Evolutionary conservation across 2,888 invertebrate species (phyloP).

Genomic region (Lycocerus yunnanus): DNA sequence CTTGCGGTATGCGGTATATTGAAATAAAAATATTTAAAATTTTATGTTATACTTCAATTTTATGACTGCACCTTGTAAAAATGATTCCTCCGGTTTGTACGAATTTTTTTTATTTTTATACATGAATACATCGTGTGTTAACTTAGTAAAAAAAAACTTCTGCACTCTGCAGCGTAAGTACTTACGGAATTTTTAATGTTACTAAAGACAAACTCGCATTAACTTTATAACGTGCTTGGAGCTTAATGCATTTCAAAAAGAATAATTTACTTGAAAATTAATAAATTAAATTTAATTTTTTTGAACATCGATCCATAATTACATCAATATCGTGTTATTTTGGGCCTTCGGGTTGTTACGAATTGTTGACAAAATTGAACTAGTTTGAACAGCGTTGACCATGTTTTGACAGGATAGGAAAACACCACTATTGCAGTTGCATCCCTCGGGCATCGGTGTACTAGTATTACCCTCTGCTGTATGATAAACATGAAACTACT

Average conservation of each 20-base stretch:
- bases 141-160: background rate
- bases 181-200: background rate
- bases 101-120: background rate
- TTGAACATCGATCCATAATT: background rate
- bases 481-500: conserved; percentile 14
- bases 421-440: conserved; percentile 12
- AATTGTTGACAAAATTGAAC: background rate
- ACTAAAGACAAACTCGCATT: background rate
- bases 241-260: background rate
- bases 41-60: no score
- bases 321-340: background rate
- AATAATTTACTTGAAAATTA: background rate
- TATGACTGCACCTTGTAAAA: background rate
- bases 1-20: no score
- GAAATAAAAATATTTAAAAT: no score
- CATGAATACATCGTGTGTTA: background rate
- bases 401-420: conserved; percentile 1
- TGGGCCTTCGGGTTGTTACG: background rate
- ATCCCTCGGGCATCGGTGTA: conserved; percentile 14
- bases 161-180: background rate
- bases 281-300: background rate
- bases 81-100: background rate
- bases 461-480: conserved; percentile 5
- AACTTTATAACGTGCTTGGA: background rate
- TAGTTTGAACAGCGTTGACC: conserved; percentile 1